Evolutionary conservation across 1,140 invertebrate genomes (phyloP), one percentile per base, ranked within the genome.

Genomic region (Drosophila teissieri): DNA sequence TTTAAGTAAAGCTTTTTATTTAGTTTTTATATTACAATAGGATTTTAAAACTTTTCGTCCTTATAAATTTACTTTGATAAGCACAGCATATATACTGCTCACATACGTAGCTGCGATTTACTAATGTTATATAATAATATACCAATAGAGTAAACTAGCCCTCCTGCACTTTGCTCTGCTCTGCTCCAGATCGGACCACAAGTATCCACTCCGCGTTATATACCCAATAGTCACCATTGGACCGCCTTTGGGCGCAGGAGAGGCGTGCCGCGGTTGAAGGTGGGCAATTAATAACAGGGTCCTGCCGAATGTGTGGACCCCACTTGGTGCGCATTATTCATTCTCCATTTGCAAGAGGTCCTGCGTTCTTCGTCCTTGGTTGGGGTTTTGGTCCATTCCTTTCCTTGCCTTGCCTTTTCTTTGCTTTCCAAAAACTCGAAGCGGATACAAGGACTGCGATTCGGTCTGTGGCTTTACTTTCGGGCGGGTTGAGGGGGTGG

Each of bases 281-380:
- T 40, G 72, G 73, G 73, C 73, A 75, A 75, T 75, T 75, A 75
- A 75, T 75, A 75, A 75, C 60, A 45, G 49, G 46, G 52, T 40
- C 34, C 61, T 75, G 45, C 70, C 73, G 62, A 75, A 65, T 75
- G 51, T 69, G 36, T 42, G 72, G 73, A 73, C 48, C 72, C 73
- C 73, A 75, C 60, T 75, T 75, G 72, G 73, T 45, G 72, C 53
- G 72, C 73, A 75, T 75, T 75, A 75, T 75, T 75, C 73, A 75
- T 75, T 75, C 73, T 75, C 73, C 73, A 58, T 75, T 75, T 75
- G 45, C 60, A 65, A 37, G 46, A 48, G 46, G n/a, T 55, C 51
- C 51, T 27, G 10, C 10, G 42, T 19, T 36, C 39, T 14, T 73
- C 34, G 65, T 44, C 53, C 54, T 49, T 36, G 42, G 42, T 22